A percentile compares a stretch with the other conserved stretches of the same genome.
phyloP scores from a whole-genome alignment of 2,888 invertebrate species.

The Galeruca laticollis region DNA sequence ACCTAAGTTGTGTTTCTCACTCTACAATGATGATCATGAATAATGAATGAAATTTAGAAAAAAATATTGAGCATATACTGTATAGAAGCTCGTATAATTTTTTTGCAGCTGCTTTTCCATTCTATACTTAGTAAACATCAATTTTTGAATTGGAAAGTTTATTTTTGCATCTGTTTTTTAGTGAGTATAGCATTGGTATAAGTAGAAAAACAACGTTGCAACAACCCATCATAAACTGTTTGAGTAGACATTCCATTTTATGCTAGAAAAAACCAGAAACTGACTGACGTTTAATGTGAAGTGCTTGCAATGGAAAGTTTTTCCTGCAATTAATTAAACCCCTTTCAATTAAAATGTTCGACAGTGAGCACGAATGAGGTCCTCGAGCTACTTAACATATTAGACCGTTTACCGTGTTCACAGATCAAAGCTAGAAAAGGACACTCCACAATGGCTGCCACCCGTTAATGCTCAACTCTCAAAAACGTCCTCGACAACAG shows the following conservation, averaged over 20 bases:
- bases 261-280: constrained; percentile 14
- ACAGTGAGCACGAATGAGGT: constrained; percentile 48
- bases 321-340: constrained; percentile 54
- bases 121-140: too few relatives aligned
- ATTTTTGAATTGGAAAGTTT: too few relatives aligned
- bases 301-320: constrained; percentile 49
- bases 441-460: constrained; percentile 48
- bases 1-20: too few relatives aligned
- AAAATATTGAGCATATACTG: too few relatives aligned
- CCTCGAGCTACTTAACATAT: constrained; percentile 54
- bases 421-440: constrained; percentile 50
- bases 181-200: too few relatives aligned
- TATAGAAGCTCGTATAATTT: too few relatives aligned
- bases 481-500: constrained; percentile 20
- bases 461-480: constrained; percentile 25
- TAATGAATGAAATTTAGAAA: too few relatives aligned
- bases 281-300: constrained; percentile 41
- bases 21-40: too few relatives aligned
- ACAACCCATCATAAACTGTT: not conserved
- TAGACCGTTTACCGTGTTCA: constrained; percentile 52
- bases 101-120: too few relatives aligned
- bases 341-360: constrained; percentile 53
- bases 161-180: too few relatives aligned
- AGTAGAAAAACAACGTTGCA: not conserved
- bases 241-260: constrained; percentile 16